phyloP scores from a whole-genome alignment of 2,113 vertebrate genomes.

The Platysternon megacephalum region DNA sequence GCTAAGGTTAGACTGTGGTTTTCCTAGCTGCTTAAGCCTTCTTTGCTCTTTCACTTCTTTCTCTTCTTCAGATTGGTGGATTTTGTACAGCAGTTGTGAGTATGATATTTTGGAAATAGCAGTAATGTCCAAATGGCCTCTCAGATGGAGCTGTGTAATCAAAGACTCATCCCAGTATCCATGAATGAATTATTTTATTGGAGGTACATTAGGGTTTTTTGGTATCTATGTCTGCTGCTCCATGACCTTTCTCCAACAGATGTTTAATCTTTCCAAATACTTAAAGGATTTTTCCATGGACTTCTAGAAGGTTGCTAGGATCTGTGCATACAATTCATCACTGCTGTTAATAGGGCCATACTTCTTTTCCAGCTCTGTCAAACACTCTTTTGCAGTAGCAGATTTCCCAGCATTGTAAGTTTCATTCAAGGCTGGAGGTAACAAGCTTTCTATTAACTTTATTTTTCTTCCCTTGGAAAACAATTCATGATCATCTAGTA shows the following conservation, averaged over 20 bases:
- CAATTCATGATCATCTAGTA: background rate
- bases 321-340: background rate
- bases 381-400: background rate
- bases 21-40: background rate
- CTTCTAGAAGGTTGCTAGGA: background rate
- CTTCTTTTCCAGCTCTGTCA: background rate
- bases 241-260: background rate
- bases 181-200: background rate
- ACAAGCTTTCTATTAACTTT: background rate
- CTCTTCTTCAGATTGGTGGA: background rate
- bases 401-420: background rate
- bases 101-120: background rate
- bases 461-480: background rate
- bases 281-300: background rate
- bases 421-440: background rate
- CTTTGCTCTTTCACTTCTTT: background rate
- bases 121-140: background rate
- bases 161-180: too few relatives aligned
- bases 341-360: background rate
- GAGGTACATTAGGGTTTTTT: background rate
- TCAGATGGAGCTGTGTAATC: background rate
- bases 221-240: background rate
- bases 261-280: background rate
- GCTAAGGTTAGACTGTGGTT: background rate
- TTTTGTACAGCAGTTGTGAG: background rate